Evolutionary conservation across 2,113 vertebrate species (phyloP), one percentile per base, ranked within the genome.

Genomic region (Sakesphorus luctuosus): DNA sequence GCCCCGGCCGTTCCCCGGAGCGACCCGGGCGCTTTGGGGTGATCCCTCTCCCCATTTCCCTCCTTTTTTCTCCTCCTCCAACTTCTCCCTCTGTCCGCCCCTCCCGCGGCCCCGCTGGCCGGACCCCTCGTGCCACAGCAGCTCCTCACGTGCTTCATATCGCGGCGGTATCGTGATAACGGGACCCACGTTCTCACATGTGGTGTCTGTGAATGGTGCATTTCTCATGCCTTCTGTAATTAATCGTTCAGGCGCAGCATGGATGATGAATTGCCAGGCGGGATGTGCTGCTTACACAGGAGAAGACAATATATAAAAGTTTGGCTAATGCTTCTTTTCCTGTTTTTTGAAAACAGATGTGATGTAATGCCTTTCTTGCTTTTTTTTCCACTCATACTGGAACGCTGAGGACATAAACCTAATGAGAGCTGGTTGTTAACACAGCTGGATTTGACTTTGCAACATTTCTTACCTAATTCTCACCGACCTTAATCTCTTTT

Each of bases 161-260:
- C 62, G 83, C 52, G 58, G 62, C 26, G 1, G 20, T 7, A 0
- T 5, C 63, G 68, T 10, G 89, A 36, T 73, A 87, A 26, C 69
- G 72, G 63, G 28, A 21, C 15, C 68, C 38, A 0, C 38, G 12
- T 6, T 26, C 55, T 25, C 11, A 1, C 25, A 0, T 28, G 53
- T 14, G 79, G 9, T 33, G 6, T 0, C 77, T n/a, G 74, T 7
- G 47, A 11, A 10, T 6, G 20, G 7, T 1, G 50, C 43, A 0
- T 55, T 61, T 31, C 59, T 73, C 18, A 4, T 8, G 46, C 17
- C 21, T 31, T 15, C 24, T 56, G 31, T 13, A 17, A n/a, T 18
- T 24, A 20, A 19, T 16, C 52, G 87, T 59, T 49, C 40, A 10
- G 84, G 40, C 46, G 25, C 49, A 19, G 76, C 29, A 21, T 14